phyloP scores from a whole-genome alignment of 2,797 vertebrate species.

The Tadarida brasiliensis region DNA sequence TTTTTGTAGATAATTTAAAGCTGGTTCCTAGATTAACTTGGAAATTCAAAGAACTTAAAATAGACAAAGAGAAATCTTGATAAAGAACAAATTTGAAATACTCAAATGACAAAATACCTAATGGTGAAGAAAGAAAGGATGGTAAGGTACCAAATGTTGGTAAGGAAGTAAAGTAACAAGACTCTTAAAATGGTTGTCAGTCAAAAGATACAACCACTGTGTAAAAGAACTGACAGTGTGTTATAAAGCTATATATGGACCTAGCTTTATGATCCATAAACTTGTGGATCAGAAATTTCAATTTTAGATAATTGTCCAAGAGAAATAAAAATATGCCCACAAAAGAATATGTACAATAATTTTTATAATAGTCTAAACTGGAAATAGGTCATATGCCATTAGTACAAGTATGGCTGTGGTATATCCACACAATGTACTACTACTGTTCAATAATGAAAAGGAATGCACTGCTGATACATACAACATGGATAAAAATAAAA shows the following conservation, averaged over 20 bases:
- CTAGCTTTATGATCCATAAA: background rate
- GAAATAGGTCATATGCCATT: background rate
- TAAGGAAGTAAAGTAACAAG: background rate
- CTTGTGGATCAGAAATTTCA: background rate
- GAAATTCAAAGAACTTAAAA: background rate
- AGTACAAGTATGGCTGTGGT: background rate
- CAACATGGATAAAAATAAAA: background rate
- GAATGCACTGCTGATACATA: background rate
- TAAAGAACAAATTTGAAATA: background rate
- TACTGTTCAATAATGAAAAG: background rate
- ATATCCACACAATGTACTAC: background rate
- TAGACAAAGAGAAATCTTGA: background rate
- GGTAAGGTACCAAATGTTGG: background rate
- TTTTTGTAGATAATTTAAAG: background rate
- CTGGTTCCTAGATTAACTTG: background rate
- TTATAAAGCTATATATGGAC: background rate
- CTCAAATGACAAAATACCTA: background rate
- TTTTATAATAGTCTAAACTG: background rate
- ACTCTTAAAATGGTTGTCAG: background rate
- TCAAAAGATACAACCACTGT: background rate
- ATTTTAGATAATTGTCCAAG: background rate
- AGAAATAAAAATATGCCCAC: background rate
- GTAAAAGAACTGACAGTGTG: background rate
- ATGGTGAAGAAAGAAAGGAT: background rate
- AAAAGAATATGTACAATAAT: background rate